Evolutionary conservation across 1,140 invertebrate species (phyloP), one percentile per base, ranked within the genome.

Genomic region (Musca vetustissima): DNA sequence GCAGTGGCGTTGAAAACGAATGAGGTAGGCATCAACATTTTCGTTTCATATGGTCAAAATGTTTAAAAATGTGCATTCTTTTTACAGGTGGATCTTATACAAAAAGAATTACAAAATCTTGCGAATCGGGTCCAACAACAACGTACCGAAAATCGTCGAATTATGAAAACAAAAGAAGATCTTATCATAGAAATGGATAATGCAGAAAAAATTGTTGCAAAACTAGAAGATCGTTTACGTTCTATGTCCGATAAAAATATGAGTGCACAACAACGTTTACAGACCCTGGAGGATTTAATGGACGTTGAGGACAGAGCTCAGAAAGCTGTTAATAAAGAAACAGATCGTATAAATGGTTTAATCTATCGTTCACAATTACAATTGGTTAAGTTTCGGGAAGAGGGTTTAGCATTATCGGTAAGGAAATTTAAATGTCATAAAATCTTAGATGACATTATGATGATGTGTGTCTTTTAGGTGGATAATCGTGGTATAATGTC

Each of bases 261-360:
- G 13, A 74, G 74, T 61, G 76, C 79, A 11, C 73, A 76, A 49
- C 73, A 82, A 64, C 73, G 81, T 0, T 61, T 83, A 14, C 73
- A 73, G 15, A 77, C 80, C 19, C 67, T 83, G 0, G 81, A 83
- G 14, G 81, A 83, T 57, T 73, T 83, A 73, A 76, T 79, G 59
- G 73, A 76, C 59, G 61, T 64, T 0, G 78, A 79, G 64, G 61
- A 79, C 28, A 64, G 67, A 4, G 71, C 71, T 1, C 69, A 76
- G 2, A 68, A 50, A 15, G 61, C 73, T 7, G 65, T 82, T 1
- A 72, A 72, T 28, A 75, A 76, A 43, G 80, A 83, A 50, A 77
- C 74, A 25, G 66, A 73, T 15, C 72, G 77, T 15, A 70, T 79
- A 21, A 80, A 78, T 24, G 74, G 75, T 0, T 52, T 79, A 19